Evolutionary conservation across 2,888 invertebrate species (phyloP).

Genomic region (Polyommatus iphigenia): DNA sequence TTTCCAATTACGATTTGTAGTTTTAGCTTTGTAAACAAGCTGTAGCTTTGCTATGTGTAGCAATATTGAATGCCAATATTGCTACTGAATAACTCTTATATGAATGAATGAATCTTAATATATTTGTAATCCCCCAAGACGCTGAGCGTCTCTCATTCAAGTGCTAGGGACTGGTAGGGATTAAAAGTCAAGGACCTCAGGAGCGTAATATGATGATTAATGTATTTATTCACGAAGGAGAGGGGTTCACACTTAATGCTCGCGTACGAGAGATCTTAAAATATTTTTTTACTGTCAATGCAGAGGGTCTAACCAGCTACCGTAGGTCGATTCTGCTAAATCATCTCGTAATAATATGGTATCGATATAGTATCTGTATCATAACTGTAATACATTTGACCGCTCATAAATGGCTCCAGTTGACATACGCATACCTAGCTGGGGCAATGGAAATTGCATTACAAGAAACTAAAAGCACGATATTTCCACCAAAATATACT

Average conservation of each 20-base stretch:
- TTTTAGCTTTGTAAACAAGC: no score
- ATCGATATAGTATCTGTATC: no score
- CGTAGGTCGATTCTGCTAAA: no score
- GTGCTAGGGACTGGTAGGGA: conserved; percentile 4
- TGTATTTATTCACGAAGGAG: background rate
- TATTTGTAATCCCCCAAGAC: background rate
- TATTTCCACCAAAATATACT: no score
- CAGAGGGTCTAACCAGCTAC: background rate
- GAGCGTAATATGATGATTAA: background rate
- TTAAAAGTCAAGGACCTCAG: conserved; percentile 4
- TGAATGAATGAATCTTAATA: background rate
- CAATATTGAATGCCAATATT: no score
- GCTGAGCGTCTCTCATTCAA: background rate
- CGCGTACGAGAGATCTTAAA: background rate
- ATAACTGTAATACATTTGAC: no score
- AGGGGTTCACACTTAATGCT: background rate
- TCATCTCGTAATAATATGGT: no score
- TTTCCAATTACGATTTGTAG: no score
- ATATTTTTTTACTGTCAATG: background rate
- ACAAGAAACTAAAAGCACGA: no score
- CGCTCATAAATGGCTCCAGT: no score
- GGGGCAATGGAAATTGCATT: no score
- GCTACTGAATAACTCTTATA: background rate
- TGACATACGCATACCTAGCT: no score
- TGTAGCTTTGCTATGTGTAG: background rate